Evolutionary conservation across 2,888 invertebrate genomes (phyloP), one percentile per base, ranked within the genome.

Genomic region (Nymphalis c-album): DNA sequence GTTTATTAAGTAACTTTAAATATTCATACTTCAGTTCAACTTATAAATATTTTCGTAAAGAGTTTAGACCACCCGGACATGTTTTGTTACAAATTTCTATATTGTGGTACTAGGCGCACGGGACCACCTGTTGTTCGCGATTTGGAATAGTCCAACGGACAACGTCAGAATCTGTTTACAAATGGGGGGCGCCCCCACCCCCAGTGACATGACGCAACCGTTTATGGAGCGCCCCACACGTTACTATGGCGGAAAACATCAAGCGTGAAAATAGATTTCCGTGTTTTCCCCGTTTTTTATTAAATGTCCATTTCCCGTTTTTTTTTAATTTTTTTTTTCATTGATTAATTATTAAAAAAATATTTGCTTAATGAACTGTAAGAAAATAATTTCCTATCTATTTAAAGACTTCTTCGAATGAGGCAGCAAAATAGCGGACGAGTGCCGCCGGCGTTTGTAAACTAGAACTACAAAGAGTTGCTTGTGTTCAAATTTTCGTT

Each of bases 151-250:
- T 84, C 85, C 82, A 81, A 80, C 81, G 84, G 85, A 81, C 81
- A 85, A 78, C 87, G 88, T 87, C 90, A 87, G 86, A 84, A 88
- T 87, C 87, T 92, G 91, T 92, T 91, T 92, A 92, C 91, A 86
- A 87, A 88, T 84, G 85, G 84, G 82, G 83, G 79, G 76, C 75
- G 80, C 83, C 84, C 85, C 85, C 86, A 72, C 83, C 82, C 76
- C 78, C 76, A 75, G 76, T 75, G 80, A 79, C 80, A 81, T 91
- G 91, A 92, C 91, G 91, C 87, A 89, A 90, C 78, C 80, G 78
- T 89, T 89, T 88, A 90, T 86, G 84, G 31, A 84, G 80, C 85
- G 82, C 84, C 82, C 78, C 79, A 84, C 71, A 74, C 86, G 87
- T 88, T 87, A 88, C 88, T 82, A 86, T 86, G 88, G 85, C 86